Evolutionary conservation across 2,113 vertebrate species (phyloP).

Genomic region (Chiloscyllium plagiosum): DNA sequence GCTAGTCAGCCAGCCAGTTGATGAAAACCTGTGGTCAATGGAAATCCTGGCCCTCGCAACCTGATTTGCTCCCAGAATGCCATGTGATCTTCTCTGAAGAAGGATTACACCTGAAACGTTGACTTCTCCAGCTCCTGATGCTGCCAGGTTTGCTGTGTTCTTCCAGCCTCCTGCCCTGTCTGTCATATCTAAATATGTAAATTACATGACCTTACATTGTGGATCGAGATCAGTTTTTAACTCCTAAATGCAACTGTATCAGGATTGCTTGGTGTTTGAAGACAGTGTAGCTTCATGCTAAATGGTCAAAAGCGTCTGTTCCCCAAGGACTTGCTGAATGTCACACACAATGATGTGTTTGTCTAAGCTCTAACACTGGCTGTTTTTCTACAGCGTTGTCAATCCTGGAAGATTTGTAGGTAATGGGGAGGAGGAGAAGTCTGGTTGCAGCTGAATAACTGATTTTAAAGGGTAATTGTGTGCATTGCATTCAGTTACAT

Average conservation of each 20-base stretch:
- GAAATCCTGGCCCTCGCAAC: not conserved
- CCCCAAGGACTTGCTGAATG: not conserved
- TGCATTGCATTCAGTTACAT: not conserved
- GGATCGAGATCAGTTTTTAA: not conserved
- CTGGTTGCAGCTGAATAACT: slow-evolving; percentile 6
- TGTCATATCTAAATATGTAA: not conserved
- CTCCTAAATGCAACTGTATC: not conserved
- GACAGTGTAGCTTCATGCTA: no score
- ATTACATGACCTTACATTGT: not conserved
- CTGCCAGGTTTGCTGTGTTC: no score
- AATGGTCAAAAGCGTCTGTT: no score
- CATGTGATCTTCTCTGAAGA: not conserved
- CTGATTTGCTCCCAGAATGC: not conserved
- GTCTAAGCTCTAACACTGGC: not conserved
- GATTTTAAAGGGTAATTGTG: slow-evolving; percentile 18
- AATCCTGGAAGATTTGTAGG: slow-evolving; percentile 10
- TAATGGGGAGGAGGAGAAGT: not conserved
- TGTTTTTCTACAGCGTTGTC: no score
- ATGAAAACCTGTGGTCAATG: not conserved
- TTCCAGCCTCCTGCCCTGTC: not conserved
- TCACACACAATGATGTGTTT: not conserved
- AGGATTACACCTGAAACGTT: no score
- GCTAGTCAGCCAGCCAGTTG: not conserved
- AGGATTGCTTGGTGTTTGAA: not conserved
- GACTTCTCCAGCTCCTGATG: no score